These are phyloP conservation scores for Atta texana DNA, from an alignment of 1,140 invertebrate species.

Conservation along the genomic window DNA sequence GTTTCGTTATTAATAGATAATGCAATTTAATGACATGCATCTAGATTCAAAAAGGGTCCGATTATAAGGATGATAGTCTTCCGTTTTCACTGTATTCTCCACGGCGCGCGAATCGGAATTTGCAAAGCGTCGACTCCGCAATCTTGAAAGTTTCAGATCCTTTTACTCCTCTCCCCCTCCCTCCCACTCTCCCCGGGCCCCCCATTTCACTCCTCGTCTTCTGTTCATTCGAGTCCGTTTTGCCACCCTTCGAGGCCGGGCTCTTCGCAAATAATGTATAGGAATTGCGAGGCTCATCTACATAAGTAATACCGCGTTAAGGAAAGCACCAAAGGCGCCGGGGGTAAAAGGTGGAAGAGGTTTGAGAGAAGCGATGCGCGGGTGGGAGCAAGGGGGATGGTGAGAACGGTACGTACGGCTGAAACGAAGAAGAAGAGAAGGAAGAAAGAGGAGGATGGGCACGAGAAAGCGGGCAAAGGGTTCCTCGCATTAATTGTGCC, in stretches of 20 bases:
- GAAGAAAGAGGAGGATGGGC: slow-evolving; percentile 67
- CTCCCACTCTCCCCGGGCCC: neutral
- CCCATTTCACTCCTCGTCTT: slow-evolving; percentile 62
- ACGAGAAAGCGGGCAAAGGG: slow-evolving; percentile 79
- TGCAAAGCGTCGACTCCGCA: slow-evolving; percentile 72
- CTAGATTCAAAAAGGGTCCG: slow-evolving; percentile 34
- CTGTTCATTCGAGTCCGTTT: slow-evolving; percentile 73
- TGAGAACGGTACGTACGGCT: slow-evolving; percentile 55
- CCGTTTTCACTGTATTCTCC: slow-evolving; percentile 60
- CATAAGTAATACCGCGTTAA: slow-evolving; percentile 86
- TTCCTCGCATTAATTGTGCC: slow-evolving; percentile 84
- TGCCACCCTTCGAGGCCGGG: slow-evolving; percentile 70
- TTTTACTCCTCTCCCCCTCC: slow-evolving; percentile 72
- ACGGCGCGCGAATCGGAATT: slow-evolving; percentile 72
- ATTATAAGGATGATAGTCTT: slow-evolving; percentile 46
- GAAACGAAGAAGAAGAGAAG: slow-evolving; percentile 66
- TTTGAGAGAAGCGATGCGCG: slow-evolving; percentile 52
- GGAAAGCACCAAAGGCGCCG: slow-evolving; percentile 83
- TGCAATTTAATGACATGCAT: slow-evolving; percentile 58
- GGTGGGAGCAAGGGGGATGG: slow-evolving; percentile 53
- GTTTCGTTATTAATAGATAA: slow-evolving; percentile 28
- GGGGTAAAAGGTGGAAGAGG: slow-evolving; percentile 74
- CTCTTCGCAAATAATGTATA: slow-evolving; percentile 85
- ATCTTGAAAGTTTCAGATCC: slow-evolving; percentile 84
- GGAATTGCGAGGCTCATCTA: slow-evolving; percentile 85